A percentile compares a stretch with the other conserved stretches of the same genome.
phyloP scores from a whole-genome alignment of 2,113 vertebrate genomes.

The Chlorocebus sabaeus region DNA sequence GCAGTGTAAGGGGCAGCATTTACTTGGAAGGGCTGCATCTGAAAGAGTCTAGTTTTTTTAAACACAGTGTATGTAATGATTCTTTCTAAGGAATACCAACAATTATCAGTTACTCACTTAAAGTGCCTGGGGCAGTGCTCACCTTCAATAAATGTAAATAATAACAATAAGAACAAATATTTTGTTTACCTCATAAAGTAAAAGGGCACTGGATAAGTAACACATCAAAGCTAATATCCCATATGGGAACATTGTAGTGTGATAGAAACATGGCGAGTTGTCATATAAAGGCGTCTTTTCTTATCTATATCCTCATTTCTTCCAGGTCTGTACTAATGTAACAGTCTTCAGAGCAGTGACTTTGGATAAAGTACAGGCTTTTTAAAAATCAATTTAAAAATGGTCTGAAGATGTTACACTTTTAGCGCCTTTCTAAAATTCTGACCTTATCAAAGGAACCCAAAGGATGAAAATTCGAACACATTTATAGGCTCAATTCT shows the following conservation, averaged over 20 bases:
- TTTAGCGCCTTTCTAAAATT: slow-evolving; percentile 47
- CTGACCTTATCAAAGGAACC: slow-evolving; percentile 65
- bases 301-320: neutral
- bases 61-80: neutral
- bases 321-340: neutral
- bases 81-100: slow-evolving; percentile 13
- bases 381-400: slow-evolving; percentile 44
- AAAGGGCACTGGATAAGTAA: neutral
- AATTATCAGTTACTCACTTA: slow-evolving; percentile 40
- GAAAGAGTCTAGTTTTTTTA: neutral
- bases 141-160: slow-evolving; percentile 12
- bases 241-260: neutral
- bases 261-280: neutral
- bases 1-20: neutral
- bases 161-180: neutral
- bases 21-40: neutral
- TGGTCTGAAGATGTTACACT: neutral
- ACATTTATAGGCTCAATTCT: neutral
- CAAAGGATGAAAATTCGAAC: slow-evolving; percentile 54
- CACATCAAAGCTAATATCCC: neutral
- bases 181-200: slow-evolving; percentile 30
- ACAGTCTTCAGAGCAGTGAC: neutral
- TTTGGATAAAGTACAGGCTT: slow-evolving; percentile 18
- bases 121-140: neutral
- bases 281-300: neutral